phyloP scores from a whole-genome alignment of 2,113 vertebrate species.

The Phyllopteryx taeniolatus region DNA sequence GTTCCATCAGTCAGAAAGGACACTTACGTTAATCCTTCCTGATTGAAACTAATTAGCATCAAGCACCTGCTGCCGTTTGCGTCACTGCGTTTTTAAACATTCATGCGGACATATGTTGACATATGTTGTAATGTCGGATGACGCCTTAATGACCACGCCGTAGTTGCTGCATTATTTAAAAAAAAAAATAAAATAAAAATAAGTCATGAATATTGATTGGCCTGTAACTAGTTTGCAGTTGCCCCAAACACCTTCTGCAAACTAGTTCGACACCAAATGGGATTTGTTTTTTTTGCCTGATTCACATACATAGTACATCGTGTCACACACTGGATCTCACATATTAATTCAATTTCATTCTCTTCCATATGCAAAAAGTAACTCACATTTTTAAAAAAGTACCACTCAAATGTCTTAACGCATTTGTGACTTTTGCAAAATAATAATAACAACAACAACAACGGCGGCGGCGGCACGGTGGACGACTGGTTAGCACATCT shows the following conservation, averaged over 20 bases:
- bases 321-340: neutral
- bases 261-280: neutral
- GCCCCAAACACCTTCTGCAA: neutral
- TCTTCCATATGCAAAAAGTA: too few species aligned
- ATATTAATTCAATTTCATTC: too few species aligned
- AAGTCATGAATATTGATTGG: conserved; percentile 36
- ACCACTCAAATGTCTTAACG: too few species aligned
- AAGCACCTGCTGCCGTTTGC: conserved; percentile 21
- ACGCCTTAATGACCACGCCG: conserved; percentile 10
- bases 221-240: conserved; percentile 20
- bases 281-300: neutral
- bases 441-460: too few species aligned
- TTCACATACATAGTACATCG: neutral
- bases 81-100: conserved; percentile 31
- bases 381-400: too few species aligned
- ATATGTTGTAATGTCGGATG: conserved; percentile 18
- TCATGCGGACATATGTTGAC: conserved; percentile 27
- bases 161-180: conserved; percentile 27
- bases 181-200: conserved; percentile 8
- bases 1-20: conserved; percentile 18
- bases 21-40: conserved; percentile 21
- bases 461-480: too few species aligned
- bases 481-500: too few species aligned
- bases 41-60: conserved; percentile 33
- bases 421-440: too few species aligned